Percentiles rank a stretch among this genome's conserved stretches.
Evolutionary conservation across 37 sponge, comb jelly and placozoan species (phyloP).

Genomic region (Oscarella lobularis): DNA sequence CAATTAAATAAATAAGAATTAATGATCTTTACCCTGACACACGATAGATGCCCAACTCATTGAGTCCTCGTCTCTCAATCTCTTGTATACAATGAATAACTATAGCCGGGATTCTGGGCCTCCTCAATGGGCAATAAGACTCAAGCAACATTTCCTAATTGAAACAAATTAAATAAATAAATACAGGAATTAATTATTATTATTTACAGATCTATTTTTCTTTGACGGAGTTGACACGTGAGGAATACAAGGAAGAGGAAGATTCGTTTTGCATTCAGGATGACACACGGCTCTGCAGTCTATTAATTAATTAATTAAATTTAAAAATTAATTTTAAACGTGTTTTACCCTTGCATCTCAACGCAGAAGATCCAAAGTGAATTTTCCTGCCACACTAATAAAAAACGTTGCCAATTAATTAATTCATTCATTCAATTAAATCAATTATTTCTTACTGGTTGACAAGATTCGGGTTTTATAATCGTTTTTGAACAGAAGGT

Average conservation of each 20-base stretch:
- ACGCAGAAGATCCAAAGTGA: too few relatives aligned
- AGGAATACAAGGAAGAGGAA: constrained; percentile 80
- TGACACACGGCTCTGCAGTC: constrained; percentile 73
- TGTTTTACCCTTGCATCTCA: too few relatives aligned
- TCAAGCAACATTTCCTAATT: constrained; percentile 54
- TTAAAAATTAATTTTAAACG: too few relatives aligned
- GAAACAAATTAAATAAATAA: constrained; percentile 6
- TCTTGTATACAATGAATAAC: constrained; percentile 72
- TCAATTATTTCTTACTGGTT: too few relatives aligned
- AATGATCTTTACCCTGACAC: constrained; percentile 53
- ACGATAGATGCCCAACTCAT: constrained; percentile 76
- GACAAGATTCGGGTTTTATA: too few relatives aligned
- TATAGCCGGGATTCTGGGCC: constrained; percentile 75
- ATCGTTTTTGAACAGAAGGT: too few relatives aligned
- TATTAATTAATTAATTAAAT: too few relatives aligned
- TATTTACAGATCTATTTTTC: too few relatives aligned
- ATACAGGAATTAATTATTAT: too few relatives aligned
- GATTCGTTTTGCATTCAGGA: constrained; percentile 52
- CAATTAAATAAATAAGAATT: not conserved
- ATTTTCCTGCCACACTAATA: too few relatives aligned
- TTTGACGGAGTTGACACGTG: constrained; percentile 58
- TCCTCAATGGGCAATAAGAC: constrained; percentile 54
- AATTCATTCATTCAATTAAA: too few relatives aligned
- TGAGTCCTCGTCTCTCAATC: constrained; percentile 70
- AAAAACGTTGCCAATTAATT: too few relatives aligned